Conservation (phyloP, 2,888 invertebrate species). For the Acronicta leporina region DNA sequence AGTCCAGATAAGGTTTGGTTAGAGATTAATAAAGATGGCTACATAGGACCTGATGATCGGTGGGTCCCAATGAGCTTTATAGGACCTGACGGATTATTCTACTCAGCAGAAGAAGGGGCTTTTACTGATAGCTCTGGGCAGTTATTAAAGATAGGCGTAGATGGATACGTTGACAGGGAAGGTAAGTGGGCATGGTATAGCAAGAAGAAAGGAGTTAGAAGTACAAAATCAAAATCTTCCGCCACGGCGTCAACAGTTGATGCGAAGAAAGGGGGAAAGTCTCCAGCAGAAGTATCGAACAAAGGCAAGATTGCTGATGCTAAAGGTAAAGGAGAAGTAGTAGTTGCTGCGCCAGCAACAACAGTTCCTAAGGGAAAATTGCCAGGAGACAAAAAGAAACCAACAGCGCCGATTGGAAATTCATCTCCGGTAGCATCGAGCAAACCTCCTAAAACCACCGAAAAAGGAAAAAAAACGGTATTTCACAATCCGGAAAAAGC, state of each 20-base stretch:
- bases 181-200: constrained; percentile 81
- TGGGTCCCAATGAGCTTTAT: constrained; percentile 82
- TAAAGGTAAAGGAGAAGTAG: constrained; percentile 14
- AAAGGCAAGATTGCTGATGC: constrained; percentile 44
- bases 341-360: background rate
- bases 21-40: constrained; percentile 85
- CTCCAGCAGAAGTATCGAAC: constrained; percentile 10
- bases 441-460: background rate
- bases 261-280: constrained; percentile 49
- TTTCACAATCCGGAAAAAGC: constrained; percentile 54
- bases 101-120: constrained; percentile 79
- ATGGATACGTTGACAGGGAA: constrained; percentile 82
- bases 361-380: constrained; percentile 31
- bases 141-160: constrained; percentile 75
- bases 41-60: constrained; percentile 79
- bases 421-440: background rate
- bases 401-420: too few relatives aligned
- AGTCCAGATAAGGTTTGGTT: constrained; percentile 73
- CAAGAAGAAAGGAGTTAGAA: constrained; percentile 47
- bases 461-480: constrained; percentile 48
- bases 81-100: constrained; percentile 81
- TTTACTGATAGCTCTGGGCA: constrained; percentile 73
- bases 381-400: constrained; percentile 49
- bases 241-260: constrained; percentile 54
- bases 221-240: constrained; percentile 61